Evolutionary conservation across 2,797 vertebrate genomes (phyloP).

Genomic region (Lindbergichthys nudifrons): DNA sequence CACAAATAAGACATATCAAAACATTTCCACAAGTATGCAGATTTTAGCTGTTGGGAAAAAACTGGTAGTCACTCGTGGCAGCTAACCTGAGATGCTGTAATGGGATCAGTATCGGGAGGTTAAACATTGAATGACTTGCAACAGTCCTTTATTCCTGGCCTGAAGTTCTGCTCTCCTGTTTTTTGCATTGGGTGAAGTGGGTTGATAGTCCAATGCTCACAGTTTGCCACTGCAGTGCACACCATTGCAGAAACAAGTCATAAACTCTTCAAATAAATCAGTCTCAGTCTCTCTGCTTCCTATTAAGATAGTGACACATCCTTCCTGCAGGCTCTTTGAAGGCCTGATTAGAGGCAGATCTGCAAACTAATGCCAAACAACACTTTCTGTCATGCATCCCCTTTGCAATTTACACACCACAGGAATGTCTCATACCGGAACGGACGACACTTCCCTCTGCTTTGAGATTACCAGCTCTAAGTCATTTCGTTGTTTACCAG

Average conservation of each 20-base stretch:
- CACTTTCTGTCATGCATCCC: constrained; percentile 13
- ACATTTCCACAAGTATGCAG: too few relatives aligned
- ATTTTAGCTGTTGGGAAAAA: background rate
- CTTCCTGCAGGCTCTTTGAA: constrained; percentile 42
- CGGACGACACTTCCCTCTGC: constrained; percentile 5
- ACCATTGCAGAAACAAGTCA: constrained; percentile 10
- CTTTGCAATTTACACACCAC: constrained; percentile 19
- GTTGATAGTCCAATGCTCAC: background rate
- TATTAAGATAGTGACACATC: constrained; percentile 45
- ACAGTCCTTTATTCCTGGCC: background rate
- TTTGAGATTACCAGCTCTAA: background rate
- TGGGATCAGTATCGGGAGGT: background rate
- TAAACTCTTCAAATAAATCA: constrained; percentile 20
- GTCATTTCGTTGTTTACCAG: background rate
- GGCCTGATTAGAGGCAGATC: constrained; percentile 35
- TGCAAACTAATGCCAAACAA: constrained; percentile 28
- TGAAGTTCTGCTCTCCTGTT: background rate
- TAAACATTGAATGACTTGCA: background rate
- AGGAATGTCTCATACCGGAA: constrained; percentile 43
- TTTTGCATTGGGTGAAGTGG: background rate
- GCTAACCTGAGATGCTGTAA: background rate
- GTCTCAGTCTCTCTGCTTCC: constrained; percentile 32
- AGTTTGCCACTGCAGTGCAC: background rate
- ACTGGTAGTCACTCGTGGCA: background rate
- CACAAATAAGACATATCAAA: too few relatives aligned